Evolutionary conservation across 2,888 invertebrate species (phyloP).

Genomic region (Drosophila longiperda): DNA sequence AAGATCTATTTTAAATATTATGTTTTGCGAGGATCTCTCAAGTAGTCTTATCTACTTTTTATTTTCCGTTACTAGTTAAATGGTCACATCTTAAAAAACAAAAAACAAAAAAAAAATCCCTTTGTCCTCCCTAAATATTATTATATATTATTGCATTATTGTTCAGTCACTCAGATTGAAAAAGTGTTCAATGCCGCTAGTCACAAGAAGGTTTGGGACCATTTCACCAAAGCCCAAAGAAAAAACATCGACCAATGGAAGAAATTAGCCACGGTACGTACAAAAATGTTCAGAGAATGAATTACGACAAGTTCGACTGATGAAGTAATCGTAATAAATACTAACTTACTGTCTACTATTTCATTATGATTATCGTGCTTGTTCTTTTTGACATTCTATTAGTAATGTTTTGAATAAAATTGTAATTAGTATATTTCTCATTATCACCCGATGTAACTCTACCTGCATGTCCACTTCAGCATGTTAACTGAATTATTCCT

Average conservation of each 20-base stretch:
- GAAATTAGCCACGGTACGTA: conserved; percentile 96
- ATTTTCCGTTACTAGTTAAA: conserved; percentile 64
- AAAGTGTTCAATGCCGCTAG: conserved; percentile 97
- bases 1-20: conserved; percentile 36
- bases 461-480: conserved; percentile 24
- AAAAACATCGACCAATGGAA: conserved; percentile 99
- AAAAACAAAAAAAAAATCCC: conserved; percentile 53
- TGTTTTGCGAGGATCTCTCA: conserved; percentile 66
- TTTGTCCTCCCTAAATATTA: conserved; percentile 82
- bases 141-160: conserved; percentile 85
- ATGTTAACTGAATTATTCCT: conserved; percentile 18
- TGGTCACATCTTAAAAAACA: conserved; percentile 46
- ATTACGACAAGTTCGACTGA: conserved; percentile 60
- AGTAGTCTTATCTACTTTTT: conserved; percentile 66
- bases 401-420: conserved; percentile 20
- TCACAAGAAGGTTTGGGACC: conserved; percentile 99
- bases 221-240: conserved; percentile 99
- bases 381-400: conserved; percentile 21
- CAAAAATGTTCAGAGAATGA: conserved; percentile 72
- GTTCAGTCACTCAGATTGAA: conserved; percentile 99
- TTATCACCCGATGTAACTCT: conserved; percentile 20
- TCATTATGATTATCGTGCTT: conserved; percentile 37
- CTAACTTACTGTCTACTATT: conserved; percentile 9
- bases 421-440: conserved; percentile 19
- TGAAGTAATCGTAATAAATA: conserved; percentile 46